Evolutionary conservation across 2,113 vertebrate species (phyloP).

Genomic region (Cichladusa arquata): DNA sequence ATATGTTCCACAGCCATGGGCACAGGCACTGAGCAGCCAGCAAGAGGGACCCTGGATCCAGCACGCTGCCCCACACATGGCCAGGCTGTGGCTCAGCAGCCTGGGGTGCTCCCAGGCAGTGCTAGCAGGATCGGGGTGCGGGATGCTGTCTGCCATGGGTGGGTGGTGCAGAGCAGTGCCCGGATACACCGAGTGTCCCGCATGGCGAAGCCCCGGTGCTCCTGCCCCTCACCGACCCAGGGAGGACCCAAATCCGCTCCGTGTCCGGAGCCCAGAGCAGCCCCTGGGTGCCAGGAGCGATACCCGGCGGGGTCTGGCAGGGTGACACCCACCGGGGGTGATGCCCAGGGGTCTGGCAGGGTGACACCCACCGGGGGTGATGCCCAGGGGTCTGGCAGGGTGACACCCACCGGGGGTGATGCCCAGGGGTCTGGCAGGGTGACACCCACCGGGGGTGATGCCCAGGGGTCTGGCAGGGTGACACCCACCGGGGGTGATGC

Average conservation of each 20-base stretch:
- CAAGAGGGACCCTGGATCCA: fast-evolving
- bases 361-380: too few species aligned
- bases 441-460: not conserved
- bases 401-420: too few species aligned
- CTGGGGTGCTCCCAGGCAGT: fast-evolving
- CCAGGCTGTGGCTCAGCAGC: not conserved
- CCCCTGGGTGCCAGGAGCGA: not conserved
- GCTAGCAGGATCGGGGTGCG: not conserved
- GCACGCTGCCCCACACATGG: fast-evolving
- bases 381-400: too few species aligned
- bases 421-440: too few species aligned
- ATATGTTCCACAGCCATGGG: not conserved
- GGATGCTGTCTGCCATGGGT: not conserved
- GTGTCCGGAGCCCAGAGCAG: not conserved
- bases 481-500: not conserved
- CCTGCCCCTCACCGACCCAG: too few species aligned
- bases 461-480: not conserved
- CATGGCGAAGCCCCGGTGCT: not conserved
- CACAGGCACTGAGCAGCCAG: fast-evolving
- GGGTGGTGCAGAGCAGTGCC: not conserved
- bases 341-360: too few species aligned
- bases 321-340: too few species aligned
- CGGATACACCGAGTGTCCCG: fast-evolving
- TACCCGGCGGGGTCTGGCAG: too few species aligned
- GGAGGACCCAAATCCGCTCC: not conserved